Evolutionary conservation across 2,888 invertebrate genomes (phyloP).

Genomic region (Petrophora chlorosata): DNA sequence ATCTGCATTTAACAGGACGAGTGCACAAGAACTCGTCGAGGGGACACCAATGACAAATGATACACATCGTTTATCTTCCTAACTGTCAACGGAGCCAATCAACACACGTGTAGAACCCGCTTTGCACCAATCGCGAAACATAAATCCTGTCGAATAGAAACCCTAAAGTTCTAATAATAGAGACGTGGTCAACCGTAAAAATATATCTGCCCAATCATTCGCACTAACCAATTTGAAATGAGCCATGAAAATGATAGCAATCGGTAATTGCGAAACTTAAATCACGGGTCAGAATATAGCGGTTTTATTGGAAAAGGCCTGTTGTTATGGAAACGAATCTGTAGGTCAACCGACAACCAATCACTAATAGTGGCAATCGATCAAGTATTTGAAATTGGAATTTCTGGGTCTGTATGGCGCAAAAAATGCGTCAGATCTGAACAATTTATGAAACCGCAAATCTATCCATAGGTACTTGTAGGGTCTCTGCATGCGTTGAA

Average conservation of each 20-base stretch:
- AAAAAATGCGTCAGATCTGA: conserved; percentile 12
- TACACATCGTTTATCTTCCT: conserved; percentile 78
- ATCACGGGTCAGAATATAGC: conserved; percentile 44
- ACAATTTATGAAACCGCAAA: conserved; percentile 18
- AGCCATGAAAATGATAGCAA: conserved; percentile 48
- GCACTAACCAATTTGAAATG: conserved; percentile 48
- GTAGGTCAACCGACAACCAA: conserved; percentile 62
- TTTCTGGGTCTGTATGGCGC: conserved; percentile 22
- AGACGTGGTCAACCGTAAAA: conserved; percentile 26
- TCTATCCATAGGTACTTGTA: too few relatives aligned
- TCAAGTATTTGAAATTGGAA: conserved; percentile 50
- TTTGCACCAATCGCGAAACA: conserved; percentile 43
- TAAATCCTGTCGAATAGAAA: conserved; percentile 27
- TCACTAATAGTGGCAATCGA: conserved; percentile 66
- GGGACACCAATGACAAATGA: conserved; percentile 78
- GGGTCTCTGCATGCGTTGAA: too few relatives aligned
- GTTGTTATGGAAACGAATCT: conserved; percentile 54
- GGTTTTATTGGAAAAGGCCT: conserved; percentile 39
- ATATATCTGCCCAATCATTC: conserved; percentile 39
- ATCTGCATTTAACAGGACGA: conserved; percentile 75
- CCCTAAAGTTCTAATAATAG: conserved; percentile 31
- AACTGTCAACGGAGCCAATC: conserved; percentile 79
- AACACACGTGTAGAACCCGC: conserved; percentile 69
- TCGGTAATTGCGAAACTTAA: conserved; percentile 36
- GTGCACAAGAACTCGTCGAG: conserved; percentile 64